Conservation (phyloP, 2,797 vertebrate species). For the Neosilurus hyrtlii region DNA sequence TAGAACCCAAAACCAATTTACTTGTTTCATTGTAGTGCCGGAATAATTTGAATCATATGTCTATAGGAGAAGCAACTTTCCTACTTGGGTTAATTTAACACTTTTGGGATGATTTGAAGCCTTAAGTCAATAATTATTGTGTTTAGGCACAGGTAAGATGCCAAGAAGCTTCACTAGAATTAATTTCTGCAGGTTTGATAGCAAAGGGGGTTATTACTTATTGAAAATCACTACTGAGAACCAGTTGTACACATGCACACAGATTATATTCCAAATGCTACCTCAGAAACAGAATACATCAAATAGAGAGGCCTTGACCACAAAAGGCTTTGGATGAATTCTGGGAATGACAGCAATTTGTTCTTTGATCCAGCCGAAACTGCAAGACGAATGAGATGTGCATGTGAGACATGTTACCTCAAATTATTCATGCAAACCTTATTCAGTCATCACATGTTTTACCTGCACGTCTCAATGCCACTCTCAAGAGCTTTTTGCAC, state of each 20-base stretch:
- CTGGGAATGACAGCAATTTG: slow-evolving; percentile 73
- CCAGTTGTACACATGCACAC: neutral
- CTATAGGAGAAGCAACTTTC: neutral
- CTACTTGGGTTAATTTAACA: neutral
- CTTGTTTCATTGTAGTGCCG: neutral
- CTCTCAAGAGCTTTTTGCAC: slow-evolving; percentile 58
- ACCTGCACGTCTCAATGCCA: slow-evolving; percentile 78
- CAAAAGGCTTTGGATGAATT: slow-evolving; percentile 58
- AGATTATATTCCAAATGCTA: slow-evolving; percentile 37
- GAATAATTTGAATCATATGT: neutral
- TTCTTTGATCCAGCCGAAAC: slow-evolving; percentile 77
- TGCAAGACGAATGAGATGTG: slow-evolving; percentile 27
- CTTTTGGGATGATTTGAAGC: neutral
- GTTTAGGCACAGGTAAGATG: neutral
- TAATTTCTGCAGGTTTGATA: neutral
- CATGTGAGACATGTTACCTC: neutral
- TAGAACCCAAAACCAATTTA: neutral
- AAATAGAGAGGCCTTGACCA: slow-evolving; percentile 62
- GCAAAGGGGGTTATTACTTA: neutral
- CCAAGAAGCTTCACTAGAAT: neutral
- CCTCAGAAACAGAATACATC: slow-evolving; percentile 79
- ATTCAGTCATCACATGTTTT: neutral
- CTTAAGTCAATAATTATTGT: no score
- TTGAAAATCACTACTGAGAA: neutral
- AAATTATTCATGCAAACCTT: no score